Conservation (phyloP, 2,888 invertebrate species). For the Stenurella melanura region DNA sequence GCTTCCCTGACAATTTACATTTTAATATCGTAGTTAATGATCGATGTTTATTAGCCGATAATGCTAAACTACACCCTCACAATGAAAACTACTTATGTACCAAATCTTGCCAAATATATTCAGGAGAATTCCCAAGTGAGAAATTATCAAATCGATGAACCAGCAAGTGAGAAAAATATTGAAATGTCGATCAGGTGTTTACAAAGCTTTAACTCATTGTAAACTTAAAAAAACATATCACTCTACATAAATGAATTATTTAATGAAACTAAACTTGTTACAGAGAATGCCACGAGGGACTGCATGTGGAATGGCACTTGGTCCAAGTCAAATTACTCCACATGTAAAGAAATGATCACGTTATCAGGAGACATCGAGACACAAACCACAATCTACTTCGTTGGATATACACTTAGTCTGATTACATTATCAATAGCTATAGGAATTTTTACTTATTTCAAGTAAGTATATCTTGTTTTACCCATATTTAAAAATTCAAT, state of each 20-base stretch:
- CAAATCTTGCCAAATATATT: no score
- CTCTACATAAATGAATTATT: not conserved
- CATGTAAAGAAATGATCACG: slow-evolving; percentile 80
- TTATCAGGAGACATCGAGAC: slow-evolving; percentile 80
- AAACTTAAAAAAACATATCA: not conserved
- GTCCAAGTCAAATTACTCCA: slow-evolving; percentile 86
- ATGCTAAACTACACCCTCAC: no score
- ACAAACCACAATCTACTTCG: slow-evolving; percentile 86
- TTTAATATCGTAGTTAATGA: no score
- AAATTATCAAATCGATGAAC: no score
- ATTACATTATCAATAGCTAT: slow-evolving; percentile 88
- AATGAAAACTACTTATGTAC: no score
- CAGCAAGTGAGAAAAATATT: no score
- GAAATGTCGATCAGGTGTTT: no score
- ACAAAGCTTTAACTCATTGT: no score
- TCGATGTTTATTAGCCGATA: no score
- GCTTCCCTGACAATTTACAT: no score
- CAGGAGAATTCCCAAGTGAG: no score
- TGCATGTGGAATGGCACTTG: slow-evolving; percentile 89
- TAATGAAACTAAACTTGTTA: slow-evolving; percentile 62
- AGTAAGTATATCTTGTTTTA: slow-evolving; percentile 79
- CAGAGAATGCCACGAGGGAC: slow-evolving; percentile 90
- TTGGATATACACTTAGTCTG: slow-evolving; percentile 89
- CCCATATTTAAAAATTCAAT: no score
- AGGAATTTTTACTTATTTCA: slow-evolving; percentile 91